Evolutionary conservation across 1,140 invertebrate species (phyloP).

Genomic region (Anadara kagoshimensis): DNA sequence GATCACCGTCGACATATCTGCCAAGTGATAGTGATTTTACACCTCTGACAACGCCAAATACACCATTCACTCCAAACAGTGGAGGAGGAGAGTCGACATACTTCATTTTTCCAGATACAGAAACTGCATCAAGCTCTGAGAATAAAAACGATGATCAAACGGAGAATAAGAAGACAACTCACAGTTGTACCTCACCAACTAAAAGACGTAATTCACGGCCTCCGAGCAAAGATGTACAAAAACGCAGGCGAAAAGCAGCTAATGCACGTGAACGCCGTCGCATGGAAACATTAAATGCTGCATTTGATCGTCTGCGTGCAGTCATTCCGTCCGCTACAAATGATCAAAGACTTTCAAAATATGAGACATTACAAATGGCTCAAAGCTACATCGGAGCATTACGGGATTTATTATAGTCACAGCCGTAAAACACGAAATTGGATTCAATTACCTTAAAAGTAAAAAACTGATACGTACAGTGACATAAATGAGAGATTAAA

Average conservation of each 20-base stretch:
- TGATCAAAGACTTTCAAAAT: slow-evolving; percentile 95
- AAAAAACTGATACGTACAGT: too few relatives aligned
- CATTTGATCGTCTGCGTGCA: slow-evolving; percentile 91
- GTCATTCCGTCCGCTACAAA: slow-evolving; percentile 93
- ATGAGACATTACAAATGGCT: slow-evolving; percentile 98
- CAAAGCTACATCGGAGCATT: slow-evolving; percentile 95
- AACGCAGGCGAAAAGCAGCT: slow-evolving; percentile 87
- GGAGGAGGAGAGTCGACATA: background rate
- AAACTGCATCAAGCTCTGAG: background rate
- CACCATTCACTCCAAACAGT: slow-evolving; percentile 23
- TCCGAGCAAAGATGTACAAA: slow-evolving; percentile 46
- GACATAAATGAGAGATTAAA: too few relatives aligned
- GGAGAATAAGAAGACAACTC: slow-evolving; percentile 1
- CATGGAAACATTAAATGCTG: slow-evolving; percentile 96
- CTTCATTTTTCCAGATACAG: slow-evolving; percentile 30
- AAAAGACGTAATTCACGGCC: slow-evolving; percentile 22
- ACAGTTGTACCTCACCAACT: background rate
- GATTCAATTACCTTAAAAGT: too few relatives aligned
- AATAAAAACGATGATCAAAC: slow-evolving; percentile 1
- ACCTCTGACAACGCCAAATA: slow-evolving; percentile 24
- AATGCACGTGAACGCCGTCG: slow-evolving; percentile 93
- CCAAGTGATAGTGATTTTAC: slow-evolving; percentile 38
- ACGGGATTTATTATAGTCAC: slow-evolving; percentile 82
- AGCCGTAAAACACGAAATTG: too few relatives aligned
- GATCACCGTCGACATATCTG: slow-evolving; percentile 13